phyloP scores from a whole-genome alignment of 2,888 invertebrate species.

The Omphaloscelis lunosa region DNA sequence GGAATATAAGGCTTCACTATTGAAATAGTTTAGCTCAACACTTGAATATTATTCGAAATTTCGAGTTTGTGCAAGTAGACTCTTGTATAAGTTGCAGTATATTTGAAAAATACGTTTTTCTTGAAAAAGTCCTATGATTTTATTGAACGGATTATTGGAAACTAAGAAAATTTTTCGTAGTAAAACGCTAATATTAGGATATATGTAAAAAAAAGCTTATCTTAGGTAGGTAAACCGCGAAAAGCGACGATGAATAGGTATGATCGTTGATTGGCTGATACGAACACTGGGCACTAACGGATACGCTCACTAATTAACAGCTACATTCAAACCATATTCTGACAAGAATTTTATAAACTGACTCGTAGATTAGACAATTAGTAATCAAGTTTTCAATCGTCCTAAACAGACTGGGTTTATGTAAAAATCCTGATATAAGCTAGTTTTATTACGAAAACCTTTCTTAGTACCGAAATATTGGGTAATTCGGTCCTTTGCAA shows the following conservation, averaged over 20 bases:
- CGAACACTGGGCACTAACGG: background rate
- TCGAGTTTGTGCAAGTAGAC: constrained; percentile 43
- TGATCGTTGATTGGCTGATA: background rate
- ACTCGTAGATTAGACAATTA: background rate
- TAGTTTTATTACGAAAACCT: background rate
- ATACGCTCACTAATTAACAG: background rate
- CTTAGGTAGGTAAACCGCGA: background rate
- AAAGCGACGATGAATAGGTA: background rate
- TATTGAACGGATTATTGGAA: background rate
- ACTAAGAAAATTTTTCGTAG: background rate
- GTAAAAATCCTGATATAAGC: background rate
- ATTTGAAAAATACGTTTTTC: background rate
- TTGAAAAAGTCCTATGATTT: background rate
- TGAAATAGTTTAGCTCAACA: constrained; percentile 66
- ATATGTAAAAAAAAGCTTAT: background rate
- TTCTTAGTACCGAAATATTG: background rate
- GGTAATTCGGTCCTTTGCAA: background rate
- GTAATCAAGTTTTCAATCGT: background rate
- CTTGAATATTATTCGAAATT: constrained; percentile 56
- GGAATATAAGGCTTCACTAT: constrained; percentile 66
- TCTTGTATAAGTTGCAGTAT: background rate
- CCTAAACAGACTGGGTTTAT: background rate
- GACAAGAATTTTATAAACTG: background rate
- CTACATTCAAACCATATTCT: background rate
- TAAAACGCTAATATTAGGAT: background rate